Conservation (phyloP, 2,888 invertebrate genomes). For the Oscheius onirici region DNA sequence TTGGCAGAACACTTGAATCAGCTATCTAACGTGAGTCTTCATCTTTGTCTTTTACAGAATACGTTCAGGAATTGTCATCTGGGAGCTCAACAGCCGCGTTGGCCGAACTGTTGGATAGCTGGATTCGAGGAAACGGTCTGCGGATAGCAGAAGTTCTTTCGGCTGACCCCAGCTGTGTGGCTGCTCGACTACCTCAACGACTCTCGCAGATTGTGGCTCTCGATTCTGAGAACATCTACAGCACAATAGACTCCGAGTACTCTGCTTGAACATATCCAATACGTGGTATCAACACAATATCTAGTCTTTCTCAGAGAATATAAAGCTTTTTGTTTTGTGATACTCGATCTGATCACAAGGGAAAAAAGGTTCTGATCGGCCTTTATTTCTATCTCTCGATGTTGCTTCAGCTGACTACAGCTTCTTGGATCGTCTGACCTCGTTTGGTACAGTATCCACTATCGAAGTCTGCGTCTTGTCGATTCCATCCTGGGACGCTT, state of each 20-base stretch:
- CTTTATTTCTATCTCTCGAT: too few species aligned
- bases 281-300: slow-evolving; percentile 33
- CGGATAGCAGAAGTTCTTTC: slow-evolving; percentile 42
- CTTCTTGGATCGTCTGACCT: too few species aligned
- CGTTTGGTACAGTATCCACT: too few species aligned
- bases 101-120: slow-evolving; percentile 60
- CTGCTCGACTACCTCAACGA: slow-evolving; percentile 36
- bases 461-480: too few species aligned
- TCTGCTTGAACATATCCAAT: slow-evolving; percentile 27
- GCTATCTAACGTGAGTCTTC: slow-evolving; percentile 41
- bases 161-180: not conserved
- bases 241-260: slow-evolving; percentile 60
- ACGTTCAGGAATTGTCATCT: slow-evolving; percentile 12
- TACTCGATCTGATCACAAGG: too few species aligned
- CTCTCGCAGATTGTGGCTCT: slow-evolving; percentile 50
- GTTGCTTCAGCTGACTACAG: too few species aligned
- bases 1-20: slow-evolving; percentile 34
- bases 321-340: not conserved
- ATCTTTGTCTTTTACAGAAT: not conserved
- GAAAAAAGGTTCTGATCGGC: too few species aligned
- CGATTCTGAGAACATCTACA: slow-evolving; percentile 66
- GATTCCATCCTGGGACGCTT: too few species aligned
- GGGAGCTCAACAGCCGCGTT: slow-evolving; percentile 57
- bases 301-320: slow-evolving; percentile 31
- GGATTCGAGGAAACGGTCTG: slow-evolving; percentile 69